phyloP scores from a whole-genome alignment of 2,113 vertebrate genomes.

The Oryctolagus cuniculus region DNA sequence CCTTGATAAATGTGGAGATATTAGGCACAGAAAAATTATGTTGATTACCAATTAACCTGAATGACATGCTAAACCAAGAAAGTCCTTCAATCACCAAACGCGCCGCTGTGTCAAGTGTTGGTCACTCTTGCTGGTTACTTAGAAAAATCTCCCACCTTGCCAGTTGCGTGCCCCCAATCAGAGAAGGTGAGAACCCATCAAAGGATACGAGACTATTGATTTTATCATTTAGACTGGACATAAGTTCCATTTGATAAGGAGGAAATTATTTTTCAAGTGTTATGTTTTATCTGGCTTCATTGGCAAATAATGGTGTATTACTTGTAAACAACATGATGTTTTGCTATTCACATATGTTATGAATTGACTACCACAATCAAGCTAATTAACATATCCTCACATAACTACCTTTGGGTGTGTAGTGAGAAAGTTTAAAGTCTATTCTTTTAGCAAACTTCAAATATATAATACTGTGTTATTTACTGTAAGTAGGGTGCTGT shows the following conservation, averaged over 20 bases:
- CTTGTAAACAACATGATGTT: not conserved
- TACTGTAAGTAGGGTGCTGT: not conserved
- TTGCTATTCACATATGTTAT: not conserved
- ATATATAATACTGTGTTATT: not conserved
- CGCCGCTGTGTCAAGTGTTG: too few species aligned
- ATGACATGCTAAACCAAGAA: not conserved
- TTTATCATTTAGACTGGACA: not conserved
- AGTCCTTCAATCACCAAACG: not conserved
- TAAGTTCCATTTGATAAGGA: not conserved
- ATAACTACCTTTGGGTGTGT: not conserved
- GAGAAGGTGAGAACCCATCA: not conserved
- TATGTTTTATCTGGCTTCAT: not conserved
- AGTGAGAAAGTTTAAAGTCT: not conserved
- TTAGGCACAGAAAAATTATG: not conserved
- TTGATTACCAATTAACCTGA: not conserved
- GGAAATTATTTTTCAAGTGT: not conserved
- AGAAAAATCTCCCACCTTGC: not conserved
- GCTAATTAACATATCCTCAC: not conserved
- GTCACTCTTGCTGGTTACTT: not conserved
- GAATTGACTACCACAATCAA: not conserved
- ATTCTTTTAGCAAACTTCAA: not conserved
- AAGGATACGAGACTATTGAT: not conserved
- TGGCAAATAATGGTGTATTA: not conserved
- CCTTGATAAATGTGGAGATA: not conserved
- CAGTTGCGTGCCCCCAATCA: too few species aligned